Evolutionary conservation across 2,797 vertebrate genomes (phyloP).

Genomic region (Sebastes oblongus): DNA sequence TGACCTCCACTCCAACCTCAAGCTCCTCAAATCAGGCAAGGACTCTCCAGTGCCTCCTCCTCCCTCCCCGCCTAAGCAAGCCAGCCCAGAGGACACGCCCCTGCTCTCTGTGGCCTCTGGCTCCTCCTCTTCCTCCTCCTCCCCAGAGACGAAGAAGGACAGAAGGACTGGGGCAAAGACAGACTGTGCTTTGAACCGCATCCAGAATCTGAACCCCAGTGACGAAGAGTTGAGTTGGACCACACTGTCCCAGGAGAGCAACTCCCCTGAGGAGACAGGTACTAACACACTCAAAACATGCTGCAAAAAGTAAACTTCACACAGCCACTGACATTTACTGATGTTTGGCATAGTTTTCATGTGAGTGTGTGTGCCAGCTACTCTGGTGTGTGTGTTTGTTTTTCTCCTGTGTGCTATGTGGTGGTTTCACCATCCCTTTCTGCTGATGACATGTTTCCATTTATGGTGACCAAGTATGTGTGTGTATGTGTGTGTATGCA

Average conservation of each 20-base stretch:
- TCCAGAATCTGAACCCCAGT: conserved; percentile 95
- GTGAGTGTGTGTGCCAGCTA: neutral
- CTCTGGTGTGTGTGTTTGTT: neutral
- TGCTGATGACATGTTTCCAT: conserved; percentile 61
- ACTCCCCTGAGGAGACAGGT: conserved; percentile 94
- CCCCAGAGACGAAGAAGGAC: conserved; percentile 97
- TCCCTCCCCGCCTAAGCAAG: conserved; percentile 71
- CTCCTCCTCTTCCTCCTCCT: conserved; percentile 87
- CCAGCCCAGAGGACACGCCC: conserved; percentile 87
- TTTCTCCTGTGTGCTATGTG: conserved; percentile 2
- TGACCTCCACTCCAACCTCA: conserved; percentile 67
- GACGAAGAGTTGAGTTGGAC: conserved; percentile 99
- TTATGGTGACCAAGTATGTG: conserved; percentile 27
- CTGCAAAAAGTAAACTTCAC: neutral
- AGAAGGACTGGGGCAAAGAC: conserved; percentile 95
- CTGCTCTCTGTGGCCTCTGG: conserved; percentile 83
- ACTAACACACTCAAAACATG: conserved; percentile 1
- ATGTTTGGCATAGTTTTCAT: conserved; percentile 8
- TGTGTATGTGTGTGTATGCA: neutral
- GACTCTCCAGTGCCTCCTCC: conserved; percentile 68
- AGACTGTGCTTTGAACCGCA: conserved; percentile 94
- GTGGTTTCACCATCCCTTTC: conserved; percentile 33
- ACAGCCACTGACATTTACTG: neutral
- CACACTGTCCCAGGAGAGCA: conserved; percentile 95
- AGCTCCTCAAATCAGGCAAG: conserved; percentile 63